These are phyloP conservation scores for Penaeus monodon DNA, from an alignment of 2,888 invertebrate genomes.

Conservation along the genomic window DNA sequence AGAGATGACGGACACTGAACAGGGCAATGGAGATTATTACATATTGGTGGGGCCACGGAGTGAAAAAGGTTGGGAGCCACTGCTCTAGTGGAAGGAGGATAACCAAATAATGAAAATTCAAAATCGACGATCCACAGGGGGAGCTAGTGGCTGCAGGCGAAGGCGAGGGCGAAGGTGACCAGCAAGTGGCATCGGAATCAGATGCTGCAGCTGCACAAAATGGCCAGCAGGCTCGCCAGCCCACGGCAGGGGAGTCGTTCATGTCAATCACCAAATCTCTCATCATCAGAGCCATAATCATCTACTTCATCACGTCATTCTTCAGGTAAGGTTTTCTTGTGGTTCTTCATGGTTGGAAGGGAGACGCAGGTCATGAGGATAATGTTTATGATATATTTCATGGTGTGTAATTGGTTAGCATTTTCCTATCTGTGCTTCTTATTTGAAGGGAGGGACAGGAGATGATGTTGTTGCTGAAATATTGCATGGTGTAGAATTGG, in stretches of 20 bases:
- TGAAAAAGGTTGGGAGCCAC: no score
- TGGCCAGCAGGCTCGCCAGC: conserved; percentile 42
- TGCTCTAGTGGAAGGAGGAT: no score
- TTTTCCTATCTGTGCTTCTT: conserved; percentile 1
- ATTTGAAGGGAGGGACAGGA: background rate
- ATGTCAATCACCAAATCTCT: conserved; percentile 87
- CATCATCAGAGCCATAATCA: conserved; percentile 87
- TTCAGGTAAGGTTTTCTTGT: conserved; percentile 72
- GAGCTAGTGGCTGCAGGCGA: background rate
- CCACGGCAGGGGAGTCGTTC: conserved; percentile 71
- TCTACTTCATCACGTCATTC: conserved; percentile 92
- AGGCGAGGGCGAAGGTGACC: conserved; percentile 6
- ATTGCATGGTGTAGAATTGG: background rate
- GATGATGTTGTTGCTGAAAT: background rate
- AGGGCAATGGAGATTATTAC: no score
- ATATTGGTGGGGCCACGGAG: no score
- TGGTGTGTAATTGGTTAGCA: background rate
- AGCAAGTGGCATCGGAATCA: background rate
- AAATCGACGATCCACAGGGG: background rate
- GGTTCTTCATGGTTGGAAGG: background rate
- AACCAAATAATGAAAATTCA: no score
- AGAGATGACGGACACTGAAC: no score
- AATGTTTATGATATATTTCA: background rate
- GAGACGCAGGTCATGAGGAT: background rate
- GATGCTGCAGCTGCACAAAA: background rate